These are phyloP conservation scores for Mythimna vitellina DNA, from an alignment of 2,888 invertebrate genomes.

Conservation along the genomic window DNA sequence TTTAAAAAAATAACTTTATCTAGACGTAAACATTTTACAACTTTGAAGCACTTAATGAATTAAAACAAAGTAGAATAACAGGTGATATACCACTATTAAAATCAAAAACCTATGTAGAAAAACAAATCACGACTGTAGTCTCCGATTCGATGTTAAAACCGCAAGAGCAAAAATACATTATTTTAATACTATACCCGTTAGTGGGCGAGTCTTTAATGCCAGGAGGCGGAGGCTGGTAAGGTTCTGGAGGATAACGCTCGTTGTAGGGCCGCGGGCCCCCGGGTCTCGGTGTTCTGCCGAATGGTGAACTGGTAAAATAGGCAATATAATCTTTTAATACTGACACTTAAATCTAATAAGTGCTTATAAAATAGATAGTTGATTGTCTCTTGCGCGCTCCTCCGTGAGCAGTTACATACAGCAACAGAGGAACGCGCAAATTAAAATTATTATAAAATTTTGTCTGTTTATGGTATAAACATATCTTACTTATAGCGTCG, in stretches of 20 bases:
- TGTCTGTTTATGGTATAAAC: not conserved
- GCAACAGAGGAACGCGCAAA: not conserved
- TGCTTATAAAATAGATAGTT: not conserved
- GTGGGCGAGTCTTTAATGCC: conserved; percentile 90
- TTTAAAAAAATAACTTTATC: conserved; percentile 25
- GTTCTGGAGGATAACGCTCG: conserved; percentile 80
- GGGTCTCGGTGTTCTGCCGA: conserved; percentile 74
- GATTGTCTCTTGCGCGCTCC: not conserved
- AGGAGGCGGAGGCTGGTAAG: conserved; percentile 91
- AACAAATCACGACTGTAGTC: conserved; percentile 52
- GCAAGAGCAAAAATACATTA: conserved; percentile 16
- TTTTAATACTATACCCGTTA: conserved; percentile 81
- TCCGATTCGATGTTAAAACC: conserved; percentile 63
- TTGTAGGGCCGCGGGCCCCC: conserved; percentile 69
- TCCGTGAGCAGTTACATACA: not conserved
- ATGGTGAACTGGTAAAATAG: conserved; percentile 69
- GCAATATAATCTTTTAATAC: not conserved
- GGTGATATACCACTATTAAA: conserved; percentile 27
- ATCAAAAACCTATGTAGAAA: conserved; percentile 44
- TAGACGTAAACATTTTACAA: conserved; percentile 19
- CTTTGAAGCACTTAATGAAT: conserved; percentile 28
- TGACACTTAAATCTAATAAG: not conserved
- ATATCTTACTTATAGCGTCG: conserved; percentile 74
- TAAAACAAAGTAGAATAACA: conserved; percentile 31
- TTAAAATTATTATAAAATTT: not conserved